Base-by-base conservation (phyloP, 2,113 vertebrate species). In the Spea multiplicata region DNA sequence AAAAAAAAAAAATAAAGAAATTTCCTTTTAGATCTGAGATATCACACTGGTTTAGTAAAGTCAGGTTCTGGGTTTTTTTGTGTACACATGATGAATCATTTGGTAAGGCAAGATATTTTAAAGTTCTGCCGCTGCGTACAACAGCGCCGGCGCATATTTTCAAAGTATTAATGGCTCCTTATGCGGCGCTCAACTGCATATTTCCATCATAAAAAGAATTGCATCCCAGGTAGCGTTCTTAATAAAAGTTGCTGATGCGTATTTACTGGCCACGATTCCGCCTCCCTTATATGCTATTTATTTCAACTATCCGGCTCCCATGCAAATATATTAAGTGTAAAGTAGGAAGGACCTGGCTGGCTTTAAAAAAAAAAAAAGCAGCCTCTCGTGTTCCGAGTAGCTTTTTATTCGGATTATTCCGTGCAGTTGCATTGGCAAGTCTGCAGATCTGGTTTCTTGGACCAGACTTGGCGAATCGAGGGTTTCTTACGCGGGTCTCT, bases 61-160 rank as follows among this genome's bases (percentile, higher is more conserved):
- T 55, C 65, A 47, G 30, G 30, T 66, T 66, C 62, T 68, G 74
- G n/a, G n/a, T n/a, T 67, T 67, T 47, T 68, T 30, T 30, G 57
- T 76, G 52, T 48, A 67, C 6, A 17, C 12, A 6, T 68, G 64
- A 76, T 75, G 64, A 75, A 50, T 75, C 62, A 52, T 76, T 50
- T 67, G 62, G 64, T 57, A 12, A 64, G 16, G 64, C 9, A 46
- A 67, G 64, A 76, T 67, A 67, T 76, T 49, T 62, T 12, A 50
- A 46, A 9, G 30, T 59, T 62, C 61, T 74, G 46, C 46, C 46
- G n/a, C 73, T 65, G 30, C 65, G 57, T 65, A 62, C 61, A 66
- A 14, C 65, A 52, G 62, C 57, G 52, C 12, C 17, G 16, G 73
- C 17, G 14, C 47, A 64, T 50, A 9, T 74, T 44, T 4, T 59